Percentiles rank a stretch among this genome's conserved stretches.
Conservation (phyloP, 2,888 invertebrate genomes). For the Lasioglossum figueresi region DNA sequence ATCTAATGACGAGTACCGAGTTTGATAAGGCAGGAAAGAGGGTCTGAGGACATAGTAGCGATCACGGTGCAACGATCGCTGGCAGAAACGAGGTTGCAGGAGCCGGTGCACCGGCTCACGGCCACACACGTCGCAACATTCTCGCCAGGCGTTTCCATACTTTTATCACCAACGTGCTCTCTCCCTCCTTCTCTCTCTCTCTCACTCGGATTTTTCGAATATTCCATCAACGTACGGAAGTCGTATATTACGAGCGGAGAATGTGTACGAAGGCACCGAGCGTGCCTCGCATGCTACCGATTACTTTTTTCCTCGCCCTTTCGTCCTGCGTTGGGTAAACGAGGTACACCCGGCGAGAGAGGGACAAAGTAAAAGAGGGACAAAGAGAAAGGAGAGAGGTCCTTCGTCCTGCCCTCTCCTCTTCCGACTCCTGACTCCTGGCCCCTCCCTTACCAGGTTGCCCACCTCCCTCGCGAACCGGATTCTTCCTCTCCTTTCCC, state of each 20-base stretch:
- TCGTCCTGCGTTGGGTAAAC: conserved; percentile 53
- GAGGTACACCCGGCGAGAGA: conserved; percentile 35
- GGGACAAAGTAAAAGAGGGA: neutral
- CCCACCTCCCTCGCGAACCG: conserved; percentile 42
- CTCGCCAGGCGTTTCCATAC: conserved; percentile 65
- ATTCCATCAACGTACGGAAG: conserved; percentile 81
- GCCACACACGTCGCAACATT: conserved; percentile 58
- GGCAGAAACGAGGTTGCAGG: conserved; percentile 42
- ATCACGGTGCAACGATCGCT: neutral
- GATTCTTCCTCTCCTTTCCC: conserved; percentile 53
- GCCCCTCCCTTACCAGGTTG: neutral
- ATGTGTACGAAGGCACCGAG: conserved; percentile 71
- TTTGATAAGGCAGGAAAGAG: neutral
- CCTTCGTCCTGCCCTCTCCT: conserved; percentile 49
- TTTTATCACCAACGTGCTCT: conserved; percentile 71
- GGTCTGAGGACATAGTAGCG: neutral
- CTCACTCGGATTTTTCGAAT: conserved; percentile 79
- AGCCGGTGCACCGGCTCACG: conserved; percentile 23
- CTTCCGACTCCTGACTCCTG: neutral
- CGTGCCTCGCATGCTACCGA: conserved; percentile 80
- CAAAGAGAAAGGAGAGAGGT: neutral
- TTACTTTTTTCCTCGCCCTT: conserved; percentile 69
- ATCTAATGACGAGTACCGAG: neutral
- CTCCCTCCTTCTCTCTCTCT: neutral
- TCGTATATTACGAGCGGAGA: conserved; percentile 79